Evolutionary conservation across 1,140 invertebrate genomes (phyloP).

Genomic region (Megalonaias nervosa): DNA sequence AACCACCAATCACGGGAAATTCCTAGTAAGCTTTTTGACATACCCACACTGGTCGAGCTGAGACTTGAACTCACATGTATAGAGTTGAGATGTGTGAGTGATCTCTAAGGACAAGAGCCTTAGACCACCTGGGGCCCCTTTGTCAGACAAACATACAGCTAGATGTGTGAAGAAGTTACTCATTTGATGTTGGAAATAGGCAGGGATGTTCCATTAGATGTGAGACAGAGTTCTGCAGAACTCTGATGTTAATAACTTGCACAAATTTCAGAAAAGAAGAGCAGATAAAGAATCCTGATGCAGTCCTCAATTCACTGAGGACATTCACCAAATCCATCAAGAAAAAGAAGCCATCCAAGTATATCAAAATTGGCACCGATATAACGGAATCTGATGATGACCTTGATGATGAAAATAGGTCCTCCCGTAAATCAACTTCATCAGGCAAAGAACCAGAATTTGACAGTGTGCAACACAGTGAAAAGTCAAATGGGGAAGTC

Average conservation of each 20-base stretch:
- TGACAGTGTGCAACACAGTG: too few species aligned
- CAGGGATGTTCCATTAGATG: background rate
- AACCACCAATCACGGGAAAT: background rate
- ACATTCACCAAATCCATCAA: constrained; percentile 64
- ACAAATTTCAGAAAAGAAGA: constrained; percentile 61
- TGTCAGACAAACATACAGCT: background rate
- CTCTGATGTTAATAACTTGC: constrained; percentile 3
- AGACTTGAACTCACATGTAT: too few species aligned
- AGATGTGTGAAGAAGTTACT: background rate
- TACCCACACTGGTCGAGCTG: too few species aligned
- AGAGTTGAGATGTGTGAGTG: too few species aligned
- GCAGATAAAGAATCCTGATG: constrained; percentile 67
- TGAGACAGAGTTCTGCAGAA: background rate
- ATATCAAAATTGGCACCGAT: constrained; percentile 21
- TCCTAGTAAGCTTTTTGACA: background rate
- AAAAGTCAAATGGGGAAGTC: too few species aligned
- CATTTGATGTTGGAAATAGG: background rate
- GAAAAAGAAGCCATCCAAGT: constrained; percentile 39
- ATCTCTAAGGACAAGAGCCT: too few species aligned
- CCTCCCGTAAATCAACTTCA: too few species aligned
- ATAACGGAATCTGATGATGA: constrained; percentile 54
- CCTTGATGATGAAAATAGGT: constrained; percentile 24
- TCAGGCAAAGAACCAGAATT: too few species aligned
- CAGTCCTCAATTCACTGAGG: constrained; percentile 68
- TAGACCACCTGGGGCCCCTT: too few species aligned